phyloP scores from a whole-genome alignment of 2,888 invertebrate species.

The Philereme transversata region DNA sequence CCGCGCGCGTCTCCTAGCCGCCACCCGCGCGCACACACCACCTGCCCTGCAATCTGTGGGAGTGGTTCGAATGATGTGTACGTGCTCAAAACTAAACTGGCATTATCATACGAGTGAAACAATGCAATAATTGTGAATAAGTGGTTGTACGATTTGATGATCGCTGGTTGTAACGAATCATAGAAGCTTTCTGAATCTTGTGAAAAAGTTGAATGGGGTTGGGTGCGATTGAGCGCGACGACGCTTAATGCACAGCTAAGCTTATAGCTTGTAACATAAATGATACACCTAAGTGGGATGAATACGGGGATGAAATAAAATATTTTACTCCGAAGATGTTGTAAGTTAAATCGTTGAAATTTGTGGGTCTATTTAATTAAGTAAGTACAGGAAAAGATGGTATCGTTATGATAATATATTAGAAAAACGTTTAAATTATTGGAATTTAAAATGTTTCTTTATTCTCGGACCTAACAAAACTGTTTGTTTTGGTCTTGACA shows the following conservation, averaged over 20 bases:
- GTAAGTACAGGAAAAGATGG: background rate
- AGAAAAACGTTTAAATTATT: background rate
- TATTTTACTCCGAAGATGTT: background rate
- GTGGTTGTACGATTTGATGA: slow-evolving; percentile 9
- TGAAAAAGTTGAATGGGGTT: background rate
- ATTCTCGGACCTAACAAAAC: no score
- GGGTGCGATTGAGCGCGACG: background rate
- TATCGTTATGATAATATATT: background rate
- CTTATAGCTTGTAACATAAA: background rate
- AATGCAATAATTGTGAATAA: slow-evolving; percentile 26
- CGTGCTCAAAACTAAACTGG: slow-evolving; percentile 32
- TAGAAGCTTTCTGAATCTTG: slow-evolving; percentile 1
- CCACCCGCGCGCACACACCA: slow-evolving; percentile 57
- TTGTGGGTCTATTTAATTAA: background rate
- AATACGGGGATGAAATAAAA: background rate
- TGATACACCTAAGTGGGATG: background rate
- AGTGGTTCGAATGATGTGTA: slow-evolving; percentile 74
- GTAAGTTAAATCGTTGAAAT: background rate
- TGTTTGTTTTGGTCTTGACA: no score
- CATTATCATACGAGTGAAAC: slow-evolving; percentile 17
- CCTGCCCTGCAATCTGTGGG: slow-evolving; percentile 75
- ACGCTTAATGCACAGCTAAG: background rate
- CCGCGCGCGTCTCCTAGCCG: slow-evolving; percentile 73
- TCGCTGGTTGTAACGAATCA: background rate
- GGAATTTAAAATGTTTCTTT: background rate